Percentiles rank a stretch among this genome's conserved stretches.
phyloP scores from a whole-genome alignment of 2,888 invertebrate genomes.

The Vandiemenella viatica region DNA sequence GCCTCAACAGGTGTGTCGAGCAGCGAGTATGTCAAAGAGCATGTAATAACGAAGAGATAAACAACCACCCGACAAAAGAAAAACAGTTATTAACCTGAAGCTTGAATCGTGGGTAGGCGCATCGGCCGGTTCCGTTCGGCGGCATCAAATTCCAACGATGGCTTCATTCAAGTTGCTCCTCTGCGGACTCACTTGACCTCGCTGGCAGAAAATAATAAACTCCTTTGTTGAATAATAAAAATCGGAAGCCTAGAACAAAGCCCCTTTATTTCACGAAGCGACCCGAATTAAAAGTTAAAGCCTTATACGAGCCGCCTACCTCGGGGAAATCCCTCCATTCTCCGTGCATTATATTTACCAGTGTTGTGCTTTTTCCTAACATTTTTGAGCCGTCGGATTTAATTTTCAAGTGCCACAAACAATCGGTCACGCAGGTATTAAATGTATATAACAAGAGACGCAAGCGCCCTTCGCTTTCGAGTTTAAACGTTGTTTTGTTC shows the following conservation, averaged over 20 bases:
- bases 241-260: not conserved
- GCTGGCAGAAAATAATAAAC: not conserved
- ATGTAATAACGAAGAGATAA: no score
- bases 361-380: constrained; percentile 9
- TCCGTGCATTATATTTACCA: constrained; percentile 8
- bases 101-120: no score
- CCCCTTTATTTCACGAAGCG: not conserved
- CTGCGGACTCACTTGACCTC: no score
- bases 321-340: constrained; percentile 3
- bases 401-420: constrained; percentile 15
- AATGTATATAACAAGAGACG: not conserved
- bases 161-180: no score
- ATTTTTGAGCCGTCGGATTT: constrained; percentile 13
- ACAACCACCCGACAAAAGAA: no score
- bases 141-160: no score
- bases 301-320: constrained; percentile 4
- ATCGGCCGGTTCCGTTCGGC: no score
- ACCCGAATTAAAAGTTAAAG: constrained; percentile 10
- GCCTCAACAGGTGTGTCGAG: no score
- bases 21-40: no score
- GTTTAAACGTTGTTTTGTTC: constrained; percentile 8
- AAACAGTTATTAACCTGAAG: no score
- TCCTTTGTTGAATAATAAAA: constrained; percentile 1
- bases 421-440: constrained; percentile 7
- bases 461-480: constrained; percentile 3